Percentiles rank a stretch among this genome's conserved stretches.
phyloP scores from a whole-genome alignment of 1,140 invertebrate genomes.

The Aradophagus sp. region DNA sequence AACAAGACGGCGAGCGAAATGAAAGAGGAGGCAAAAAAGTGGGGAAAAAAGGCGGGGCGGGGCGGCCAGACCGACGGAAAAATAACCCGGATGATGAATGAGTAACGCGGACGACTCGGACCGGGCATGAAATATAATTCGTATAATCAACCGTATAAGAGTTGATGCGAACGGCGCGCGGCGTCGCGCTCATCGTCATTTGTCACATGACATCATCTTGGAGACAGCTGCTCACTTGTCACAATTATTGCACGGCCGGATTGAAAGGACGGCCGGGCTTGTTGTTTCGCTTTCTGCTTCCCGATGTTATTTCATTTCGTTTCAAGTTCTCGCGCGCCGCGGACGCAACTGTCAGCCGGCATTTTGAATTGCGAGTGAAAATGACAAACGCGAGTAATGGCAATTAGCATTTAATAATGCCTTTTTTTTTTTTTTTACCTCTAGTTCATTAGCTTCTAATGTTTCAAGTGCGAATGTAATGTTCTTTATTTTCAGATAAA shows the following conservation, averaged over 20 bases:
- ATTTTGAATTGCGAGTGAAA: no score
- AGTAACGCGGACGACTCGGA: constrained; percentile 25
- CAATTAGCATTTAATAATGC: no score
- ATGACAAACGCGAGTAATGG: no score
- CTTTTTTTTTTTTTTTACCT: no score
- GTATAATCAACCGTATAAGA: constrained; percentile 38
- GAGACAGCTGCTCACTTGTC: constrained; percentile 45
- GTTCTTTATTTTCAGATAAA: no score
- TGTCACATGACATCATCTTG: constrained; percentile 41
- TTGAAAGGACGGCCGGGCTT: constrained; percentile 11
- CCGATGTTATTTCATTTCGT: not conserved
- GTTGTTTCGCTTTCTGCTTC: not conserved
- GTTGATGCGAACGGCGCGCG: constrained; percentile 27
- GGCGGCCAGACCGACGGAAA: constrained; percentile 9
- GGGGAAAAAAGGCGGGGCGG: no score
- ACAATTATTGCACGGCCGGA: constrained; percentile 30
- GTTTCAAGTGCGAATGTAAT: no score
- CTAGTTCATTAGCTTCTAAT: no score
- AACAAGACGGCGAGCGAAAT: not conserved
- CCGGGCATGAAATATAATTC: constrained; percentile 39
- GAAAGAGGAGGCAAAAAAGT: not conserved
- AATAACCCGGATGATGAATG: constrained; percentile 39
- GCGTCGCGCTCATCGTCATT: constrained; percentile 12
- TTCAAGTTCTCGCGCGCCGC: not conserved
- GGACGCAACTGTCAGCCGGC: no score